Conservation (phyloP, 1,140 invertebrate genomes). For the Pachyrhynchus sulphureomaculatus region DNA sequence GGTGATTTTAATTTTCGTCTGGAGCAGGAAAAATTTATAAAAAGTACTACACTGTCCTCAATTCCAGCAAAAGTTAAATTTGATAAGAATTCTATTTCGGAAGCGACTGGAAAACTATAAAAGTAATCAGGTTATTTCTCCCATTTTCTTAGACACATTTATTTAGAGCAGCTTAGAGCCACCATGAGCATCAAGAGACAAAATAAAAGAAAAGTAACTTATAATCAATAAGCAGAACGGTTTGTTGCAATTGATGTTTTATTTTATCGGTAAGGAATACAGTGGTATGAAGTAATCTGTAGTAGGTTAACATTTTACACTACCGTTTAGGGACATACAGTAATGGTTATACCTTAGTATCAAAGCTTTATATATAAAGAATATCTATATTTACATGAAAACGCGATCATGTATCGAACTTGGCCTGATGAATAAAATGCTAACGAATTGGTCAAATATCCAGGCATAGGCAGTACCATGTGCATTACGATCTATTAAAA, state of each 20-base stretch:
- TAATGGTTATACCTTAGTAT: no score
- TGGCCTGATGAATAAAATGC: no score
- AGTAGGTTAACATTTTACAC: no score
- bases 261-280: conserved; percentile 3
- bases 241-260: conserved; percentile 18
- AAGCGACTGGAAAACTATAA: conserved; percentile 21
- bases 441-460: no score
- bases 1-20: neutral
- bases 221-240: conserved; percentile 19
- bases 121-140: conserved; percentile 28
- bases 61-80: conserved; percentile 11
- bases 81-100: conserved; percentile 25
- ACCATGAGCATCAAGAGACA: neutral
- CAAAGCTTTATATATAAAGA: no score
- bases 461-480: no score
- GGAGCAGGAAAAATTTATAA: neutral
- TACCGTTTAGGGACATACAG: no score
- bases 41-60: neutral
- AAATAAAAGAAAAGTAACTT: conserved; percentile 6
- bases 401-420: no score
- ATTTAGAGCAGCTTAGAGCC: conserved; percentile 9
- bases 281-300: no score
- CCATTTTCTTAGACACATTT: conserved; percentile 27
- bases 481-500: no score
- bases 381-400: no score